Base-by-base conservation (phyloP, 2,888 invertebrate genomes). In the Venusia cambrica region DNA sequence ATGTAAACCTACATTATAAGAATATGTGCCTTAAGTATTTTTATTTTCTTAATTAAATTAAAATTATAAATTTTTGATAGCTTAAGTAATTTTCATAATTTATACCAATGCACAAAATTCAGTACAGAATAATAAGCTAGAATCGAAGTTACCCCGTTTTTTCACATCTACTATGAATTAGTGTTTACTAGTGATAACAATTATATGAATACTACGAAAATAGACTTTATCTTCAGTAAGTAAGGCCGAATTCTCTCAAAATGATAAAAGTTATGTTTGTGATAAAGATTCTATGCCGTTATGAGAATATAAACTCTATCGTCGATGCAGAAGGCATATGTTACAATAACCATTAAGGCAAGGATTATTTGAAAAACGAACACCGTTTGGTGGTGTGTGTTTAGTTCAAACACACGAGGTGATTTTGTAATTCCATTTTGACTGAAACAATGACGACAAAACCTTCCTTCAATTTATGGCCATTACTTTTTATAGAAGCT, bases 351-450 rank as follows among this genome's bases (percentile, higher is more conserved):
- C 3, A 19, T 18, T 14, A 35, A 11, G 11, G 2, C 38, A 29
- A 44, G 44, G 48, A 46, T 51, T 51, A 51, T 48, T 51, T 42
- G 38, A 48, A 46, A 46, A 49, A 46, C 48, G 44, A 46, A 48
- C 40, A 35, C 21, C 18, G 30, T 39, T 34, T 42, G 38, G 19
- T 29, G n/a, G 45, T 48, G 48, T 50, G 50, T 9, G 47, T 47
- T 35, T 42, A 28, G 42, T 38, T 38, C 9, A 26, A 38, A 28
- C 29, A 45, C 46, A 49, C 44, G 27, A 19, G 41, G 30, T 39
- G 41, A 36, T 41, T 36, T 43, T 31, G 21, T 15, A 9, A 31
- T 9, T 30, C 13, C 10, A 10, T 13, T 30, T 20, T 8, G n/a
- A n/a, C n/a, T n/a, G n/a, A n/a, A n/a, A n/a, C n/a, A n/a, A n/a